A percentile compares a stretch with the other conserved stretches of the same genome.
Conservation (phyloP, 2,888 invertebrate genomes). For the Escarpia spicata region DNA sequence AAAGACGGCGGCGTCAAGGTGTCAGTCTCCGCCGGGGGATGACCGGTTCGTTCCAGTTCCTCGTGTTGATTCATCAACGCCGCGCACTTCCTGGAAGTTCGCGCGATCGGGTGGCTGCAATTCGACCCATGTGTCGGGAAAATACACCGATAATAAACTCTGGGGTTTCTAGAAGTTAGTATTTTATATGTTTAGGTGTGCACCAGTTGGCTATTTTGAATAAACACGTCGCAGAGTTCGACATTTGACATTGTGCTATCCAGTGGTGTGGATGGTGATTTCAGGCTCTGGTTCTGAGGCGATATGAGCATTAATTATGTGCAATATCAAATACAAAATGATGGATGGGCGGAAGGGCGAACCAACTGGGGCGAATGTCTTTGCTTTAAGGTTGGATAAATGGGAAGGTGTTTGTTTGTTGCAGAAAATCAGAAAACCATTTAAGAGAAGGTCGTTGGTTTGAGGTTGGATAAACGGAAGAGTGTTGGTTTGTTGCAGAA, state of each 20-base stretch:
- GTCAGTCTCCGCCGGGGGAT: not conserved
- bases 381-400: too few species aligned
- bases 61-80: not conserved
- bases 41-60: not conserved
- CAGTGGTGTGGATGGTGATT: not conserved
- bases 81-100: not conserved
- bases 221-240: not conserved
- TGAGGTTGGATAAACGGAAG: too few species aligned
- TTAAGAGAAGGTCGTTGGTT: too few species aligned
- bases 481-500: too few species aligned
- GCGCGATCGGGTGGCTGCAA: not conserved
- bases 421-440: too few species aligned
- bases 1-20: not conserved
- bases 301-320: too few species aligned
- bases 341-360: too few species aligned
- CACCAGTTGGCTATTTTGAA: not conserved
- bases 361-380: too few species aligned
- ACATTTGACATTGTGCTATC: not conserved
- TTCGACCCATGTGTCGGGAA: not conserved
- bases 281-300: not conserved
- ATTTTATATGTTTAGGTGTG: not conserved
- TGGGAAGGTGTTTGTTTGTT: too few species aligned
- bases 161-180: not conserved
- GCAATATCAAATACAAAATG: too few species aligned
- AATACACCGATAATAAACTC: not conserved